Evolutionary conservation across 2,113 vertebrate genomes (phyloP), one percentile per base, ranked within the genome.

Genomic region (Tachuris rubrigastra): DNA sequence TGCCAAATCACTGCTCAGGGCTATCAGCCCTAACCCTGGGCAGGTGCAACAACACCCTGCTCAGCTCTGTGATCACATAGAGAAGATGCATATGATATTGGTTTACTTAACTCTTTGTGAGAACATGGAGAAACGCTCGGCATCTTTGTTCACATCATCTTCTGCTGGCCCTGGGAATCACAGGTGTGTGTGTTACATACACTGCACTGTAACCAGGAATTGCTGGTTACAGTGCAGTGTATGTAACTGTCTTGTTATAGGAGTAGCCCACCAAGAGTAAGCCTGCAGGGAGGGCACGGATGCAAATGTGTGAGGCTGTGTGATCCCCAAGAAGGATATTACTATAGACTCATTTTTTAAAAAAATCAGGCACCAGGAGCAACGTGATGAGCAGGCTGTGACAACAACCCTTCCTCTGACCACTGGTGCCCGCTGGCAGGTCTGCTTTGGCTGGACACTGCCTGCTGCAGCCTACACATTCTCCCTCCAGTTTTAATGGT

Each of bases 71-170:
- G 19, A 23, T 47, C 15, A 24, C 46, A 33, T 3, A 17, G 14
- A 37, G 44, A 69, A 44, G 42, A 19, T 14, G 39, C 9, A 12
- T 0, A 0, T 2, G 5, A 10, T 4, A 6, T 17, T 37, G 8
- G 59, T 37, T 41, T 13, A 41, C 37, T 28, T 20, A 49, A 18
- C n/a, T 79, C 16, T 91, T 55, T 49, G 12, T 39, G 5, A 72
- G 49, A 88, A 25, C 12, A 13, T 19, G 35, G 5, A 37, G 52
- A 75, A 88, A 35, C 33, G 5, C 30, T 65, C 62, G 18, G 21
- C 24, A 53, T 6, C 47, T 88, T 62, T 39, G 16, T 49, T 62
- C 56, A 19, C 0, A 0, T 3, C 5, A 4, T 7, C 17, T 68
- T 81, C n/a, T 68, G 20, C 63, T 52, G 17, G 37, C 17, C 10